Percentiles rank a stretch among this genome's conserved stretches.
These are phyloP conservation scores for Cotesia vestalis DNA, from an alignment of 1,140 invertebrate genomes.

Conservation along the genomic window DNA sequence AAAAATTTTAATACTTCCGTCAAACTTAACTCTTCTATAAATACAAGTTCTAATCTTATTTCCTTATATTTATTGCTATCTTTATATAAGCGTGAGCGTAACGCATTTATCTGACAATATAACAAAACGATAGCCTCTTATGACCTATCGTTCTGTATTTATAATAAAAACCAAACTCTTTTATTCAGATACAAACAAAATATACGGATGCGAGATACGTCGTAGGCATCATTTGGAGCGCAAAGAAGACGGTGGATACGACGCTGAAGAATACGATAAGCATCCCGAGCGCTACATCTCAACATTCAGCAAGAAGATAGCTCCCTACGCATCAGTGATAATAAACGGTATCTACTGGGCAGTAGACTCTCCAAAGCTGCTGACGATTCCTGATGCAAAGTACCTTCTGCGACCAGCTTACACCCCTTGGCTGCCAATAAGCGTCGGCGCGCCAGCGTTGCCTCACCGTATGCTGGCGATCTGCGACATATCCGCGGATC, in stretches of 20 bases:
- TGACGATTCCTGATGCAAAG: slow-evolving; percentile 98
- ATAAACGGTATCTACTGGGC: slow-evolving; percentile 99
- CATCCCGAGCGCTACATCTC: slow-evolving; percentile 95
- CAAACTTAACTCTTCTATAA: no score
- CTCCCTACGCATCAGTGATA: slow-evolving; percentile 96
- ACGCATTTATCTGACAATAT: neutral
- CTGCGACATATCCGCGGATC: slow-evolving; percentile 98
- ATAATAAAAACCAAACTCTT: slow-evolving; percentile 20
- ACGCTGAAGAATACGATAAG: slow-evolving; percentile 90
- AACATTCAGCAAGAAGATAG: slow-evolving; percentile 96
- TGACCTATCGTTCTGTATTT: slow-evolving; percentile 11
- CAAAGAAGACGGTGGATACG: slow-evolving; percentile 90
- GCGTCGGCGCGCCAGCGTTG: slow-evolving; percentile 85
- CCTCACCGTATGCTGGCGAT: slow-evolving; percentile 92
- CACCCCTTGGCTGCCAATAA: slow-evolving; percentile 91
- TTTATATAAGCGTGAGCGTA: no score
- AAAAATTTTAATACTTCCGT: no score
- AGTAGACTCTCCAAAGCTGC: slow-evolving; percentile 91
- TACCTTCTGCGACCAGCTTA: slow-evolving; percentile 85
- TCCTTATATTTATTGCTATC: no score
- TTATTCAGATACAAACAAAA: slow-evolving; percentile 83
- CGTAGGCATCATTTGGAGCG: slow-evolving; percentile 91
- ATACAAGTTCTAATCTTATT: no score
- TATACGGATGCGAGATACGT: slow-evolving; percentile 94
- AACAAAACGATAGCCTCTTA: neutral